Evolutionary conservation across 2,888 invertebrate species (phyloP).

Genomic region (Diaprepes abbreviatus): DNA sequence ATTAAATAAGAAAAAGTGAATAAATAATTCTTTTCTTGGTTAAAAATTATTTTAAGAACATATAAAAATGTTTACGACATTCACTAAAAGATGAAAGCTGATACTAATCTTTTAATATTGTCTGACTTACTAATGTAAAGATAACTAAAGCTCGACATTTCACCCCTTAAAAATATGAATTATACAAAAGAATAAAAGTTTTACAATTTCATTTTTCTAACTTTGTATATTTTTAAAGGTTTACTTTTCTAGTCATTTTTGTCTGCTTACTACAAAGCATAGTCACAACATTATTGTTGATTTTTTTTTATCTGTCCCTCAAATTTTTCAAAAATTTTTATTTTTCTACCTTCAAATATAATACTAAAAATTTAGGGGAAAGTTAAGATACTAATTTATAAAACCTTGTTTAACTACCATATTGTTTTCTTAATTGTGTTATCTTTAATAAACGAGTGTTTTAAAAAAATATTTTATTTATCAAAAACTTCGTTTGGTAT

Average conservation of each 20-base stretch:
- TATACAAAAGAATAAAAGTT: no score
- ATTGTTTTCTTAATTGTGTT: slow-evolving; percentile 32
- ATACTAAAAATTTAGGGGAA: slow-evolving; percentile 25
- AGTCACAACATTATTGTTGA: background rate
- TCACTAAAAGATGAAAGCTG: no score
- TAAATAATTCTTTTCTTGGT: no score
- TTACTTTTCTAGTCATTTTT: slow-evolving; percentile 42
- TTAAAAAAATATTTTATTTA: background rate
- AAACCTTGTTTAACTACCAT: background rate
- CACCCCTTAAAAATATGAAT: no score
- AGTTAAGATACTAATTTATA: slow-evolving; percentile 37
- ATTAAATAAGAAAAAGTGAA: no score
- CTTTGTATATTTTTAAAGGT: slow-evolving; percentile 31
- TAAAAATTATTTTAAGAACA: no score
- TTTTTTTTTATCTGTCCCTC: background rate
- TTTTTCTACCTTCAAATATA: slow-evolving; percentile 37
- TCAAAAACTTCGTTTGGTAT: background rate
- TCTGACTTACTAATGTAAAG: no score
- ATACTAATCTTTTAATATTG: no score
- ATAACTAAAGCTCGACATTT: no score
- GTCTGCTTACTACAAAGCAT: background rate
- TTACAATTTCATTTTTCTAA: no score
- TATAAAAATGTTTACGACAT: no score
- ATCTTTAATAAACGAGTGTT: slow-evolving; percentile 14
- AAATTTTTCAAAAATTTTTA: slow-evolving; percentile 30